Conservation (phyloP, 2,113 vertebrate species). For the Siphamia tubifer region DNA sequence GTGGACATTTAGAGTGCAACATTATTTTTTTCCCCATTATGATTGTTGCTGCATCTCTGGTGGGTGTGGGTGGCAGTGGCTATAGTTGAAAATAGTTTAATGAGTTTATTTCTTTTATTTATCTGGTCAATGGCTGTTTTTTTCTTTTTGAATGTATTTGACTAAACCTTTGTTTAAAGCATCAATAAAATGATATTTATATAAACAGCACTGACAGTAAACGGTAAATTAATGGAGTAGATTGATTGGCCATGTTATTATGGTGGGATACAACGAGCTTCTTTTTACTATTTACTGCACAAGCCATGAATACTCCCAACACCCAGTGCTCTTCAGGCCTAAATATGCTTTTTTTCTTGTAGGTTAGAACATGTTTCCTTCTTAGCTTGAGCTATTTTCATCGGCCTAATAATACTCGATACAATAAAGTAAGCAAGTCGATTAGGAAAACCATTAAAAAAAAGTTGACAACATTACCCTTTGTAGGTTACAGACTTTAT, state of each 20-base stretch:
- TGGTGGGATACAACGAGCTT: too few relatives aligned
- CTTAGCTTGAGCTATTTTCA: not conserved
- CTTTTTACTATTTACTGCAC: not conserved
- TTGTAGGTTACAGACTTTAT: not conserved
- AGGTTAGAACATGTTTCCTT: not conserved
- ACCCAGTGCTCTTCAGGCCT: not conserved
- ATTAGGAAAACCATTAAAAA: too few relatives aligned
- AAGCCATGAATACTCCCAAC: not conserved
- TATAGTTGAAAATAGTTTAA: too few relatives aligned
- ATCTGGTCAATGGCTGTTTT: too few relatives aligned
- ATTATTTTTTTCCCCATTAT: not conserved
- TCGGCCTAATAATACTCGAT: not conserved
- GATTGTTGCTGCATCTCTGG: not conserved
- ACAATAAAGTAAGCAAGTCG: not conserved
- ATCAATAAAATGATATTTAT: too few relatives aligned
- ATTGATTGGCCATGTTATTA: too few relatives aligned
- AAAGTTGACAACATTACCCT: too few relatives aligned
- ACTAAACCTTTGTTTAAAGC: too few relatives aligned
- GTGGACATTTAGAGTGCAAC: not conserved
- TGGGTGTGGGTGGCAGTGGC: not conserved
- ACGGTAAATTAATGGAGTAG: too few relatives aligned
- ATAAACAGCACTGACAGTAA: too few relatives aligned
- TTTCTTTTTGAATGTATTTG: too few relatives aligned
- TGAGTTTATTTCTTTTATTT: too few relatives aligned
- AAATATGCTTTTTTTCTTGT: not conserved